These are phyloP conservation scores for Typhlichthys eigenmanni DNA, from an alignment of 2,797 vertebrate species.

Conservation along the genomic window DNA sequence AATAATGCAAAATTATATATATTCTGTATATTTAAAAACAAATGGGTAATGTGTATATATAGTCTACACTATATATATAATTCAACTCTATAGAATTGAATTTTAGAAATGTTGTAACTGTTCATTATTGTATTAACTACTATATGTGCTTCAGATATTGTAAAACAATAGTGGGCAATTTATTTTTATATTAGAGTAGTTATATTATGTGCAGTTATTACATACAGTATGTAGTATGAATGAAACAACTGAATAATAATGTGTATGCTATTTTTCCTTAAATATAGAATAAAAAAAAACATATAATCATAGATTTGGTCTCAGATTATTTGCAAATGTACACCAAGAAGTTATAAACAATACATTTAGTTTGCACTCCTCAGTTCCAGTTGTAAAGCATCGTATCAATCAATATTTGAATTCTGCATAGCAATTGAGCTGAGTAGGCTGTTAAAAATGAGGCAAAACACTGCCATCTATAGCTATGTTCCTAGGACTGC, in stretches of 20 bases:
- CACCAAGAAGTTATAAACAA: slow-evolving; percentile 18
- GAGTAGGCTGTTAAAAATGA: slow-evolving; percentile 70
- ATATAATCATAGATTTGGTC: slow-evolving; percentile 9
- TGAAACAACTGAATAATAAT: neutral
- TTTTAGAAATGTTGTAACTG: too few species aligned
- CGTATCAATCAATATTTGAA: slow-evolving; percentile 36
- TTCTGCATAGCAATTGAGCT: slow-evolving; percentile 49
- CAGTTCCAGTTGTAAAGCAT: slow-evolving; percentile 16
- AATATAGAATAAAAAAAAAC: neutral
- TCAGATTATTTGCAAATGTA: slow-evolving; percentile 6
- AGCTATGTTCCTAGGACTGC: slow-evolving; percentile 74
- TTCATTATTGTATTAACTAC: too few species aligned
- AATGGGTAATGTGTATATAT: too few species aligned
- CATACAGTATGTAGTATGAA: too few species aligned
- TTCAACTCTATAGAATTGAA: too few species aligned
- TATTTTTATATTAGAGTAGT: neutral
- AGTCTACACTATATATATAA: too few species aligned
- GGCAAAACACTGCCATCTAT: slow-evolving; percentile 86
- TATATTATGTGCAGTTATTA: neutral
- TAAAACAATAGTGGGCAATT: neutral
- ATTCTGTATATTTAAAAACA: neutral
- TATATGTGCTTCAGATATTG: neutral
- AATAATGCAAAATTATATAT: neutral
- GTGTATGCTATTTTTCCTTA: neutral
- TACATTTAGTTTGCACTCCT: slow-evolving; percentile 22